phyloP scores from a whole-genome alignment of 53 echinoderm and acorn worm species.

The Patiria pectinifera region DNA sequence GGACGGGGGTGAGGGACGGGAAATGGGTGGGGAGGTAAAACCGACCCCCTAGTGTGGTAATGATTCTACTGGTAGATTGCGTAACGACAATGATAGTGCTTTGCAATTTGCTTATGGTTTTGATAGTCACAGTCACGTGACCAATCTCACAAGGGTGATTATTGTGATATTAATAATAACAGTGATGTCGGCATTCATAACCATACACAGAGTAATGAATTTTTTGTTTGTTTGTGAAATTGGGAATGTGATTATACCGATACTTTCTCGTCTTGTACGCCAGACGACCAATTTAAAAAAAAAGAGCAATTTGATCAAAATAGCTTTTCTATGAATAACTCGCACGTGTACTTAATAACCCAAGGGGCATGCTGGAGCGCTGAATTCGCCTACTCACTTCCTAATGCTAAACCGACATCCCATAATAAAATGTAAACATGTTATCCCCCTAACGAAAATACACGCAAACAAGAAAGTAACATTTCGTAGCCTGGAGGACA shows the following conservation, averaged over 20 bases:
- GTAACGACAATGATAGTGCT: neutral
- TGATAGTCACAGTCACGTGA: no score
- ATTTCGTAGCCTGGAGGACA: constrained; percentile 5
- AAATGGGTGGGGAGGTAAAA: no score
- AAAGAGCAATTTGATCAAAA: neutral
- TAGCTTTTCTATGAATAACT: neutral
- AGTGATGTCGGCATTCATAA: no score
- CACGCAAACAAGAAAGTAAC: constrained; percentile 42
- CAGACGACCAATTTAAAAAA: neutral
- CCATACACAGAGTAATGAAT: no score
- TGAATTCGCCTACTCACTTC: neutral
- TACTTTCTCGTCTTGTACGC: neutral
- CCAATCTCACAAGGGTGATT: no score
- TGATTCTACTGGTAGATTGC: no score
- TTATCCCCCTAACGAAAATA: constrained; percentile 35
- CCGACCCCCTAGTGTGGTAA: no score
- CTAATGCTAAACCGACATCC: constrained; percentile 28
- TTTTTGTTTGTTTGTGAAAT: no score
- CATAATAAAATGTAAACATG: constrained; percentile 46
- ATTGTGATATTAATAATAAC: no score
- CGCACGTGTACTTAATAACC: neutral
- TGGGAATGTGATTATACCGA: neutral
- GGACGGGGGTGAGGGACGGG: no score
- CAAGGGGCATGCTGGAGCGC: neutral
- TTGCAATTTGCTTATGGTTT: no score